Conservation (phyloP, 2,888 invertebrate genomes). For the Lutraria lutraria region DNA sequence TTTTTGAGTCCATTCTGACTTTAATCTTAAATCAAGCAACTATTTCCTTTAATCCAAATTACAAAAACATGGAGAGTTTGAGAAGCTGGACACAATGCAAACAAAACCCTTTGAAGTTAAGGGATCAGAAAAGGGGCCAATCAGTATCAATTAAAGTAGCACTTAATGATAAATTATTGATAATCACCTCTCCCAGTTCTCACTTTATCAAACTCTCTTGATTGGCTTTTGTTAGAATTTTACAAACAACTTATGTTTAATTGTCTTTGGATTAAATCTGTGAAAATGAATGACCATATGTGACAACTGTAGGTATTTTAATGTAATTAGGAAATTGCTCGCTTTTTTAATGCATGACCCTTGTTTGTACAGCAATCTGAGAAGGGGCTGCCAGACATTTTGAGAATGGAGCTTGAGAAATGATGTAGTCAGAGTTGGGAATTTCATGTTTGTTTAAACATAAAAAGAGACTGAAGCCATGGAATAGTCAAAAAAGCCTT, state of each 20-base stretch:
- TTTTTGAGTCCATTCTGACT: conserved; percentile 45
- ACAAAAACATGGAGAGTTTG: conserved; percentile 36
- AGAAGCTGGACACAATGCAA: conserved; percentile 57
- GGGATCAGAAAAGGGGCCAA: conserved; percentile 48
- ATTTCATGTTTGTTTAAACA: conserved; percentile 58
- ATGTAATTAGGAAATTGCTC: conserved; percentile 52
- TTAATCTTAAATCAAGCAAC: conserved; percentile 45
- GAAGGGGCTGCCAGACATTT: conserved; percentile 45
- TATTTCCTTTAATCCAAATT: conserved; percentile 47
- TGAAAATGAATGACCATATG: conserved; percentile 40
- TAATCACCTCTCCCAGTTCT: conserved; percentile 56
- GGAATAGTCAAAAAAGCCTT: conserved; percentile 36
- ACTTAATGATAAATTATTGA: conserved; percentile 47
- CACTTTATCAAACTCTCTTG: conserved; percentile 44
- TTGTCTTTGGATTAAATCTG: conserved; percentile 62
- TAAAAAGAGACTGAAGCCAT: conserved; percentile 43
- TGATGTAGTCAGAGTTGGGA: conserved; percentile 39
- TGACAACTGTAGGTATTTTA: conserved; percentile 47
- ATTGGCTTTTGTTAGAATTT: conserved; percentile 50
- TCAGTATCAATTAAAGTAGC: conserved; percentile 62
- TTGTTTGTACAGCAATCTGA: conserved; percentile 51
- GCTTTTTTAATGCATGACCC: conserved; percentile 38
- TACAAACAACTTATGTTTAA: conserved; percentile 40
- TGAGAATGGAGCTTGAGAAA: conserved; percentile 59
- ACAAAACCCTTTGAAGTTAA: conserved; percentile 54